Evolutionary conservation across 2,888 invertebrate species (phyloP).

Genomic region (Apotomis betuletana): DNA sequence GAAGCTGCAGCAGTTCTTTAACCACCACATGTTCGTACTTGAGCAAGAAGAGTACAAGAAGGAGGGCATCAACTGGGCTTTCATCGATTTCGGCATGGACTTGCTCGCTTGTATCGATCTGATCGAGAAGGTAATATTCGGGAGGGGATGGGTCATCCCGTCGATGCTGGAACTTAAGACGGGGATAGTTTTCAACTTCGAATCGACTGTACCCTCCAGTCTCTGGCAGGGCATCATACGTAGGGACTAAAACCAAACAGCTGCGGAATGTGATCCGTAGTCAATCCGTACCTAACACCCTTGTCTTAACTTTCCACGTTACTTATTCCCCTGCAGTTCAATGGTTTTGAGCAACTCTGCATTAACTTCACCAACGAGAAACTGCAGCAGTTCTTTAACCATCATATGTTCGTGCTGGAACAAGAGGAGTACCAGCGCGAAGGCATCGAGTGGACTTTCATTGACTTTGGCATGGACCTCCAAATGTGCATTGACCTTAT

Average conservation of each 20-base stretch:
- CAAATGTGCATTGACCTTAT: constrained; percentile 97
- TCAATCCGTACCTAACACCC: constrained; percentile 57
- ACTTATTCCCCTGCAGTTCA: constrained; percentile 87
- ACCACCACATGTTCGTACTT: constrained; percentile 98
- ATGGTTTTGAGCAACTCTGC: constrained; percentile 99
- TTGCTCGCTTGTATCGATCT: constrained; percentile 97
- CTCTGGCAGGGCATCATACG: constrained; percentile 46
- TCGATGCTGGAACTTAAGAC: constrained; percentile 58
- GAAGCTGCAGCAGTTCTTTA: constrained; percentile 99
- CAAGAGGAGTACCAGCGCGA: constrained; percentile 98
- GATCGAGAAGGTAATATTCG: constrained; percentile 93
- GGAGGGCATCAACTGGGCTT: constrained; percentile 97
- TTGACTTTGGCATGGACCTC: constrained; percentile 99
- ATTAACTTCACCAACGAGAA: constrained; percentile 99
- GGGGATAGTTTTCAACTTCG: constrained; percentile 47
- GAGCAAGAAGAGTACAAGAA: constrained; percentile 98
- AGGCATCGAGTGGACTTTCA: constrained; percentile 97
- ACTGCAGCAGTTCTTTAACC: constrained; percentile 99
- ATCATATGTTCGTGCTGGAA: constrained; percentile 98
- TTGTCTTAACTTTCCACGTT: constrained; percentile 69
- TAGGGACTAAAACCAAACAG: constrained; percentile 56
- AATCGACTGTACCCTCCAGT: constrained; percentile 45
- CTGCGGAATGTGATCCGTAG: constrained; percentile 78
- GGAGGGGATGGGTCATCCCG: constrained; percentile 50
- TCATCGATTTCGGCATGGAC: constrained; percentile 99